Conservation (phyloP, 2,888 invertebrate species). For the Scotopteryx bipunctaria region DNA sequence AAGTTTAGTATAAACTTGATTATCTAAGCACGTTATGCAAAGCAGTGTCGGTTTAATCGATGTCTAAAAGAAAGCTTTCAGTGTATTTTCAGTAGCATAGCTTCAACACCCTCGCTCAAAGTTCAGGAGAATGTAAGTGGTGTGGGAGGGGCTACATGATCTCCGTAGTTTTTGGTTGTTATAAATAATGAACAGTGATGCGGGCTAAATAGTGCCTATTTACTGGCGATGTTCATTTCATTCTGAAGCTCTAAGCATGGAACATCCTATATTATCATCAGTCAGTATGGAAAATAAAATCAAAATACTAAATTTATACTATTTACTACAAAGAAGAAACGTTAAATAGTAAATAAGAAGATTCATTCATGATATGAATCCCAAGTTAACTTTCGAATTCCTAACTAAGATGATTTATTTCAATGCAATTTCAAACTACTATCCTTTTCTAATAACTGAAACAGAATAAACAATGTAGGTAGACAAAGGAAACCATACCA, state of each 20-base stretch:
- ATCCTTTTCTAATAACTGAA: conserved; percentile 65
- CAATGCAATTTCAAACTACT: conserved; percentile 58
- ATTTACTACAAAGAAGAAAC: conserved; percentile 30
- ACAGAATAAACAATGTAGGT: conserved; percentile 67
- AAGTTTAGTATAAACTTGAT: neutral
- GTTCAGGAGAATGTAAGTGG: conserved; percentile 8
- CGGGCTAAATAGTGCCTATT: conserved; percentile 30
- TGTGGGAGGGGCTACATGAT: conserved; percentile 59
- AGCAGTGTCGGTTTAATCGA: conserved; percentile 18
- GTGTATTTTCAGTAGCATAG: conserved; percentile 18
- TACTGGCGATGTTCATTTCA: conserved; percentile 26
- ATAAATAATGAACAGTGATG: conserved; percentile 38
- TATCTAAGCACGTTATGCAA: conserved; percentile 19
- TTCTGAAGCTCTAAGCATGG: conserved; percentile 35
- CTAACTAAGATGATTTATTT: conserved; percentile 46
- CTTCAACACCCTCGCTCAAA: conserved; percentile 4
- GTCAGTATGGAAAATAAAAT: conserved; percentile 20
- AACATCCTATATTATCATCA: conserved; percentile 23
- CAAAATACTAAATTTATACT: conserved; percentile 28
- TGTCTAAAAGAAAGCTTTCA: conserved; percentile 16
- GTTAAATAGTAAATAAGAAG: conserved; percentile 21
- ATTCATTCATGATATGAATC: conserved; percentile 23
- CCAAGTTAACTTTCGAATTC: conserved; percentile 21
- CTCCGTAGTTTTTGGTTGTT: conserved; percentile 44
- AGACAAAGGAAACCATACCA: conserved; percentile 84